phyloP scores from a whole-genome alignment of 2,888 invertebrate genomes.

The Trissolcus brochymenae region DNA sequence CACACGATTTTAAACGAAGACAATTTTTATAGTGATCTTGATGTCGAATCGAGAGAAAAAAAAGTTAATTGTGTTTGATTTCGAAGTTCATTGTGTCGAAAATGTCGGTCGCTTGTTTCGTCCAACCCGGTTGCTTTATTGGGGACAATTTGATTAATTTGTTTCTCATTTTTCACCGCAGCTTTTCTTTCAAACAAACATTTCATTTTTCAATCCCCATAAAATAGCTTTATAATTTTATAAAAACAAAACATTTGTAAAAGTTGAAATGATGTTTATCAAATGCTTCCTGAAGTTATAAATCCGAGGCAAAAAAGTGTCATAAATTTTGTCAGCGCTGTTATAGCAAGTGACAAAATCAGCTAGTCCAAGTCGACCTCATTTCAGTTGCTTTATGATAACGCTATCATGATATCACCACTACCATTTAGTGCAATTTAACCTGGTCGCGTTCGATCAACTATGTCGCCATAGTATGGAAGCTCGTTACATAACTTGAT shows the following conservation, averaged over 20 bases:
- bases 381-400: constrained; percentile 58
- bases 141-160: constrained; percentile 9
- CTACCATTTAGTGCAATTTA: constrained; percentile 67
- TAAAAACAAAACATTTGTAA: no score
- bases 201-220: no score
- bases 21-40: constrained; percentile 21
- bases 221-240: no score
- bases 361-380: constrained; percentile 39
- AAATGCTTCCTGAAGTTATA: no score
- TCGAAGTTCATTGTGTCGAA: constrained; percentile 22
- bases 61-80: constrained; percentile 34
- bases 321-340: constrained; percentile 14
- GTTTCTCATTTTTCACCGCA: neutral
- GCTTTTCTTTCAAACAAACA: no score
- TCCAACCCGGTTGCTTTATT: constrained; percentile 5
- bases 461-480: constrained; percentile 55
- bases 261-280: no score
- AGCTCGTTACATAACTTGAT: constrained; percentile 58
- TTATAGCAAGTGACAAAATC: constrained; percentile 40
- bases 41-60: neutral
- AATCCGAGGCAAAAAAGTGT: neutral
- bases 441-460: constrained; percentile 43
- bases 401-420: constrained; percentile 55
- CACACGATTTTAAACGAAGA: constrained; percentile 16
- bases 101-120: constrained; percentile 7